phyloP scores from a whole-genome alignment of 2,888 invertebrate species.

The Cataglyphis rosenhaueri region DNA sequence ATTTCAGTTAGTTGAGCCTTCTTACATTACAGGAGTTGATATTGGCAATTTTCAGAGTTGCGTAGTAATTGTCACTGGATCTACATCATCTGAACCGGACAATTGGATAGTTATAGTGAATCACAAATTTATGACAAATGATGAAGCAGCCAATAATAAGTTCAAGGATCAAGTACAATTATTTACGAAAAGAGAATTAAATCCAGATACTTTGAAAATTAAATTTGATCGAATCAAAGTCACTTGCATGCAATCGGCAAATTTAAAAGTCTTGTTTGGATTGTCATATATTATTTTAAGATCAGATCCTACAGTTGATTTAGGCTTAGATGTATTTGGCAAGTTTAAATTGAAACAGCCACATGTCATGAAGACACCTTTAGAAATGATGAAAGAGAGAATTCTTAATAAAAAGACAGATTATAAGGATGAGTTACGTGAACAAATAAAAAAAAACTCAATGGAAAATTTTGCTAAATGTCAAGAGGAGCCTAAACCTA shows the following conservation, averaged over 20 bases:
- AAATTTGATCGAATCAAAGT: slow-evolving; percentile 82
- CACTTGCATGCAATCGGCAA: slow-evolving; percentile 83
- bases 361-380: slow-evolving; percentile 54
- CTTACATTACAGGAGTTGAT: slow-evolving; percentile 81
- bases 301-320: slow-evolving; percentile 80
- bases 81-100: slow-evolving; percentile 80
- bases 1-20: slow-evolving; percentile 79
- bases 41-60: slow-evolving; percentile 83
- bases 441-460: slow-evolving; percentile 74
- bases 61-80: slow-evolving; percentile 81
- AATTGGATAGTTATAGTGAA: slow-evolving; percentile 81
- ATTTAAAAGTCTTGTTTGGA: slow-evolving; percentile 81
- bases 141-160: slow-evolving; percentile 81
- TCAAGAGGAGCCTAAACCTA: slow-evolving; percentile 72
- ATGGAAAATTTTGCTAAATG: slow-evolving; percentile 75
- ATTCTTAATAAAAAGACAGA: slow-evolving; percentile 73
- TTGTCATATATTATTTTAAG: slow-evolving; percentile 78
- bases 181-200: slow-evolving; percentile 82
- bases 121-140: slow-evolving; percentile 81
- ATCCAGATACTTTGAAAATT: slow-evolving; percentile 77
- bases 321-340: slow-evolving; percentile 80
- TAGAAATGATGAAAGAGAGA: slow-evolving; percentile 79
- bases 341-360: slow-evolving; percentile 80
- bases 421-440: slow-evolving; percentile 76
- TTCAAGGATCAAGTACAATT: slow-evolving; percentile 83